phyloP scores from a whole-genome alignment of 2,797 vertebrate genomes.

The Craterocephalus amniculus region DNA sequence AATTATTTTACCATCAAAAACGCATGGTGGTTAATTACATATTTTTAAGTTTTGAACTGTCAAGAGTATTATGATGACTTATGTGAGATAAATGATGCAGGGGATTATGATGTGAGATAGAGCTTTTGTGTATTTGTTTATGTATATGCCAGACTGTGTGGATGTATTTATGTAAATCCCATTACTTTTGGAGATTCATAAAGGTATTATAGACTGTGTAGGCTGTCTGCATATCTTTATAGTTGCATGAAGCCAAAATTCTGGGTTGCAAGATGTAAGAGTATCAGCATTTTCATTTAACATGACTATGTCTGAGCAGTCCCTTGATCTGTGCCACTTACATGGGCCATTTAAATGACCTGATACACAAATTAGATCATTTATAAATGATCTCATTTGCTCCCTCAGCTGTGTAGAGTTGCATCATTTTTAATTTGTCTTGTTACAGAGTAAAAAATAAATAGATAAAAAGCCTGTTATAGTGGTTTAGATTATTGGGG shows the following conservation, averaged over 20 bases:
- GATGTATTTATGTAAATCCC: slow-evolving; percentile 7
- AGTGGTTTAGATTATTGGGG: slow-evolving; percentile 28
- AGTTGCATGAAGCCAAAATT: slow-evolving; percentile 7
- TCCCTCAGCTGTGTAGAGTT: neutral
- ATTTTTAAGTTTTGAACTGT: neutral
- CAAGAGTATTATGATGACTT: neutral
- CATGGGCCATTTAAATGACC: slow-evolving; percentile 7
- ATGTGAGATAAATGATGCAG: neutral
- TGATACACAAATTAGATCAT: slow-evolving; percentile 17
- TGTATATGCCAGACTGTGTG: neutral
- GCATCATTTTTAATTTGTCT: slow-evolving; percentile 11
- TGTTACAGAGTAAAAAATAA: slow-evolving; percentile 16
- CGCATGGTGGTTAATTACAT: neutral
- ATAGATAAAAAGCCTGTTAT: neutral
- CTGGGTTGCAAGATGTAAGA: neutral
- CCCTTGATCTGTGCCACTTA: neutral
- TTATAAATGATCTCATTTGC: slow-evolving; percentile 18
- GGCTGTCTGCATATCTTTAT: neutral
- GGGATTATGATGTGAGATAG: neutral
- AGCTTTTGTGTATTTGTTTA: neutral
- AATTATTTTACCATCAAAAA: neutral
- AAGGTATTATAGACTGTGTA: slow-evolving; percentile 1
- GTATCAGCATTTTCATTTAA: neutral
- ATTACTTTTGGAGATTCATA: neutral
- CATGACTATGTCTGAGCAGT: slow-evolving; percentile 3